phyloP scores from a whole-genome alignment of 2,888 invertebrate species.

The Rapana venosa region DNA sequence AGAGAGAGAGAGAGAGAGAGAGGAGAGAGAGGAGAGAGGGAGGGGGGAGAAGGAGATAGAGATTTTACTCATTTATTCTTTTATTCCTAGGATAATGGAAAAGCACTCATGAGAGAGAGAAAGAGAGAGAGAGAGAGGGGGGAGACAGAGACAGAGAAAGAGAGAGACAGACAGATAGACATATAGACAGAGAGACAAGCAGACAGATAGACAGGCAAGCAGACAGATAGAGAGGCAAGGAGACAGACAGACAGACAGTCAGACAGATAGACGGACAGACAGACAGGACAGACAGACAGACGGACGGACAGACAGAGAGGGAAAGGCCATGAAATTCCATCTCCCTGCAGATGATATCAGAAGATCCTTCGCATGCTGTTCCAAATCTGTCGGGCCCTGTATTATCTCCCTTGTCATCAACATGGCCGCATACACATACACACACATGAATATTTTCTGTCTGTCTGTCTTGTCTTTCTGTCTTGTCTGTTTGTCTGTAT shows the following conservation, averaged over 20 bases:
- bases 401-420: constrained; percentile 22
- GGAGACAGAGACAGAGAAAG: background rate
- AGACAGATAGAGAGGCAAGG: background rate
- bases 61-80: too few relatives aligned
- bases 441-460: too few relatives aligned
- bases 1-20: background rate
- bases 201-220: background rate
- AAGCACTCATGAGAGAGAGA: too few relatives aligned
- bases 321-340: constrained; percentile 5
- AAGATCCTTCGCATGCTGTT: constrained; percentile 11
- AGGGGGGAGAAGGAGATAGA: background rate
- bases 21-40: background rate
- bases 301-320: background rate
- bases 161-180: background rate
- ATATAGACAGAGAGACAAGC: background rate
- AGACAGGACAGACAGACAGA: background rate
- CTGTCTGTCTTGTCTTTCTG: too few relatives aligned
- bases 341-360: constrained; percentile 18
- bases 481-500: too few relatives aligned
- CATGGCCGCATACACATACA: background rate
- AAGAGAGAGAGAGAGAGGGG: background rate
- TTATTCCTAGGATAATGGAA: too few relatives aligned
- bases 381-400: background rate
- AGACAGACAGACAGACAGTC: background rate
- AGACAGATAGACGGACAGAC: background rate